phyloP scores from a whole-genome alignment of 2,113 vertebrate genomes.

The Entelurus aequoreus region DNA sequence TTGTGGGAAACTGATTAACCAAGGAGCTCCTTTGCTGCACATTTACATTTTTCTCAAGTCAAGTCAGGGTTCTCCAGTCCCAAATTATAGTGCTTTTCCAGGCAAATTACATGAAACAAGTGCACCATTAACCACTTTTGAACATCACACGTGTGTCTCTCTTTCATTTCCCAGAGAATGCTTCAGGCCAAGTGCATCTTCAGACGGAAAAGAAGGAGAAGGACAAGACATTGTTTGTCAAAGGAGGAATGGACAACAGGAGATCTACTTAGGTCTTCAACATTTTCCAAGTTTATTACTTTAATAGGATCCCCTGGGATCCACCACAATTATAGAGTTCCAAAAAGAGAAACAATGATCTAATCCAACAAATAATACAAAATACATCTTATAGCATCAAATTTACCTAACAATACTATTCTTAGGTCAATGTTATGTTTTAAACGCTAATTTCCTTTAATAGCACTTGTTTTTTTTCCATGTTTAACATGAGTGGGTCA shows the following conservation, averaged over 20 bases:
- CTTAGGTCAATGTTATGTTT: no score
- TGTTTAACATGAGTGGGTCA: no score
- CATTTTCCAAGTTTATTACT: no score
- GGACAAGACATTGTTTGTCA: conserved; percentile 23
- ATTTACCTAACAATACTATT: no score
- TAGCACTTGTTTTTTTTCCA: no score
- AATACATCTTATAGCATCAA: no score
- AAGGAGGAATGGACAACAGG: conserved; percentile 22
- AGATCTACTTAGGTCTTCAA: background rate
- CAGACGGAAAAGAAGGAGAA: conserved; percentile 37
- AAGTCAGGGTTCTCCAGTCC: conserved; percentile 69
- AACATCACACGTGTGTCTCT: conserved; percentile 73
- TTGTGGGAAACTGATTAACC: conserved; percentile 73
- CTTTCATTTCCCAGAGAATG: conserved; percentile 76
- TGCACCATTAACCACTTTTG: conserved; percentile 74
- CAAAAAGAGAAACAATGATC: no score
- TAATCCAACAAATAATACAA: no score
- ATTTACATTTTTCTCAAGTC: conserved; percentile 72
- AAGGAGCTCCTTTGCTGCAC: conserved; percentile 65
- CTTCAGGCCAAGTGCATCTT: conserved; percentile 64
- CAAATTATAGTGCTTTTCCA: conserved; percentile 74
- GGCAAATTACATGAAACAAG: conserved; percentile 73
- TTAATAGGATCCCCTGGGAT: no score
- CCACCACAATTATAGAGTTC: no score
- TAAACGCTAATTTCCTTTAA: no score